These are phyloP conservation scores for Leptopilina boulardi DNA, from an alignment of 1,140 invertebrate genomes.

Conservation along the genomic window DNA sequence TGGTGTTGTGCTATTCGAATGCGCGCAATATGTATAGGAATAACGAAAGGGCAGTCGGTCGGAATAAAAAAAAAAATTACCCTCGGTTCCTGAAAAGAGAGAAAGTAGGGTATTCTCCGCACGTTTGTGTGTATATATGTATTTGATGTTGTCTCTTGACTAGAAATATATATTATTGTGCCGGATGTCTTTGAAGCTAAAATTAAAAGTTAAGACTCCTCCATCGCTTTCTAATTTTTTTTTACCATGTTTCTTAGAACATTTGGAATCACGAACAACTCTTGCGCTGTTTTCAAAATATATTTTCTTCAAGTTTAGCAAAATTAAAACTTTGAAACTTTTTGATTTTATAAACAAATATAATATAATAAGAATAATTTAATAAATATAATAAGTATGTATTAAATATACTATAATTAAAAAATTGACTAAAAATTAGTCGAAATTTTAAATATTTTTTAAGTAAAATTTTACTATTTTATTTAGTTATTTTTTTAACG, in stretches of 20 bases:
- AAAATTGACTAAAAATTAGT: too few relatives aligned
- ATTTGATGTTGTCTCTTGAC: not conserved
- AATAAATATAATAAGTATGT: too few relatives aligned
- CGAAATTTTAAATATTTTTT: too few relatives aligned
- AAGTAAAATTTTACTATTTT: too few relatives aligned
- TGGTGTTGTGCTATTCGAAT: too few relatives aligned
- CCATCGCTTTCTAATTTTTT: conserved; percentile 19
- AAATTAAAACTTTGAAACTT: too few relatives aligned
- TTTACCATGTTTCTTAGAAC: conserved; percentile 4
- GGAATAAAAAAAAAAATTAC: conserved; percentile 48
- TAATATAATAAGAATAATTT: too few relatives aligned
- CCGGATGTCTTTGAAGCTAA: conserved; percentile 31
- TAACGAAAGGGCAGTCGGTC: not conserved
- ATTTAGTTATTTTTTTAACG: too few relatives aligned
- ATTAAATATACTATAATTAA: too few relatives aligned
- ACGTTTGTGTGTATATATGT: not conserved
- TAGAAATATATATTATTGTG: not conserved
- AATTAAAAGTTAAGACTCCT: not conserved
- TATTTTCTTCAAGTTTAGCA: too few relatives aligned
- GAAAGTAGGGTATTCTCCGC: conserved; percentile 53
- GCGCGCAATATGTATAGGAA: not conserved
- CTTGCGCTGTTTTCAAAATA: too few relatives aligned
- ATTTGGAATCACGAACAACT: not conserved
- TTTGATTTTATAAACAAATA: too few relatives aligned
- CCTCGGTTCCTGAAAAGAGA: conserved; percentile 49